Base-by-base conservation (phyloP, 2,888 invertebrate genomes). In the Druceiella hillmani region DNA sequence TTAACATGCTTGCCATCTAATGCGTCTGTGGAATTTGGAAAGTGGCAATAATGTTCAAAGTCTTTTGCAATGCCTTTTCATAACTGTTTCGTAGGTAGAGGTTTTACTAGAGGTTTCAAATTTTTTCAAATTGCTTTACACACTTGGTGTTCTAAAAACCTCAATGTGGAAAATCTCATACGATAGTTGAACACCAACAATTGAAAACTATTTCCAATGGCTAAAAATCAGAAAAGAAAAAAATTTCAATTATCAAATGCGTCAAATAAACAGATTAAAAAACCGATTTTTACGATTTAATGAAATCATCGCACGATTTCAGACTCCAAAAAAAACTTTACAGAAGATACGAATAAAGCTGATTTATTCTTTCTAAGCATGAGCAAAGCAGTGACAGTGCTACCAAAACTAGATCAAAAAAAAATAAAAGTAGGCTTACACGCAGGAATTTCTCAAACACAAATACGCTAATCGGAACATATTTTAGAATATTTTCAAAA, bases 61-160 rank as follows among this genome's bases (percentile, higher is more conserved):
- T 32, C 29, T 29, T 35, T 25, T 14, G 38, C 39, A 35, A 32
- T 26, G 17, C 30, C 11, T 12, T 20, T 13, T 33, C 43, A 40
- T 15, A 22, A 28, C 16, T 40, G 28, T 41, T 35, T 33, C 14
- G 43, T 31, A 26, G 36, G 40, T 34, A n/a, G 2, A 17, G 35
- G 43, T 36, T 41, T 41, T 41, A 41, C 39, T 30, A 36, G 40
- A 13, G 40, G 31, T n/a, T n/a, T n/a, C n/a, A n/a, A n/a, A n/a
- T n/a, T n/a, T n/a, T n/a, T n/a, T n/a, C n/a, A n/a, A n/a, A 46
- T 33, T 12, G 44, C 46, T 25, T 36, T 40, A 31, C 34, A 47
- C 26, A 49, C 44, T 47, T 47, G 40, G 33, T 4, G 6, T 25
- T 47, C 49, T 17, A 44, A 30, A 29, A 6, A 3, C 33, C 41